Evolutionary conservation across 1,140 invertebrate genomes (phyloP).

Genomic region (Lysiphlebus fabarum): DNA sequence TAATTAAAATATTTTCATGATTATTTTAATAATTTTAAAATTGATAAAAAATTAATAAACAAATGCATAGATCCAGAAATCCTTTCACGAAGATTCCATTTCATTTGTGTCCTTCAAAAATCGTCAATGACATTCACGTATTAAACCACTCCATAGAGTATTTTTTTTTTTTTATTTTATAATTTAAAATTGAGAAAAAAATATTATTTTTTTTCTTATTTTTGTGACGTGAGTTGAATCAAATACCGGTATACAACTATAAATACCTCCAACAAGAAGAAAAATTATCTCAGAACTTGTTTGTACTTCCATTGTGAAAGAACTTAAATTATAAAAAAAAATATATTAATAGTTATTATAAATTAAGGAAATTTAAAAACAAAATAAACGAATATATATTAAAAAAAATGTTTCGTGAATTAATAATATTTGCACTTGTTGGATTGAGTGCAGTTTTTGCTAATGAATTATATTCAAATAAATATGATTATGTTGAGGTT

Average conservation of each 20-base stretch:
- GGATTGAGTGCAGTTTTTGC: conserved; percentile 1
- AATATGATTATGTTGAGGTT: conserved; percentile 30
- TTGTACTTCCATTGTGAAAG: no score
- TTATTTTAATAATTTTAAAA: not conserved
- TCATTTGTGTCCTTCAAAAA: conserved; percentile 1
- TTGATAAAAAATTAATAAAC: not conserved
- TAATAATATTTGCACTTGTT: conserved; percentile 1
- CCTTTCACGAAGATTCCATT: conserved; percentile 11
- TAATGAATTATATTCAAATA: conserved; percentile 23
- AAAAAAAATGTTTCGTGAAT: conserved; percentile 4
- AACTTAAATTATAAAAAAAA: no score
- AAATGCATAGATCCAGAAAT: not conserved
- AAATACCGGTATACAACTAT: not conserved
- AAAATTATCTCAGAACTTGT: no score
- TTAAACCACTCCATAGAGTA: conserved; percentile 10
- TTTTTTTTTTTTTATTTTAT: no score
- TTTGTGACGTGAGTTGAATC: not conserved
- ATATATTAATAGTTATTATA: no score
- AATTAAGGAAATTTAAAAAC: no score
- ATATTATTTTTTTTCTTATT: no score
- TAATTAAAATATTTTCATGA: not conserved
- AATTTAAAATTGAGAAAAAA: no score
- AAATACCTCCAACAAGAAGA: conserved; percentile 4
- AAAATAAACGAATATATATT: no score
- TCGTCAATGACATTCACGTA: conserved; percentile 1